Base-by-base conservation (phyloP, 64 coral and sea anemone species). In the Montipora efflorescens region DNA sequence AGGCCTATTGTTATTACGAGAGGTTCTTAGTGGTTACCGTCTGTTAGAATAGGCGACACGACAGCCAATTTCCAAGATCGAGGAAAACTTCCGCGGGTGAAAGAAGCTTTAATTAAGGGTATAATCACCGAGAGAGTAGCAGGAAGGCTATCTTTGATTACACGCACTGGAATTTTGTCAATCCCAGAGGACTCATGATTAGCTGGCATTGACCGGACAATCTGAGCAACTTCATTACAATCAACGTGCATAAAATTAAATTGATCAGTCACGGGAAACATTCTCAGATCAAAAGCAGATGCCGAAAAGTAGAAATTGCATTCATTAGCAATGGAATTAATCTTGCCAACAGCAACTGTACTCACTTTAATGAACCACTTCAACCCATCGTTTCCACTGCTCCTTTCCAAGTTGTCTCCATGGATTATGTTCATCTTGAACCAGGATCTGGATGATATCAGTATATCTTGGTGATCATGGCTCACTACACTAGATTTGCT, bases 91-190 rank as follows among this genome's bases (percentile, higher is more conserved):
- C 81, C 81, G 2, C 76, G 44, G 18, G 55, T 50, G 28, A 90
- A 94, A 25, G 93, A 94, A 59, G 43, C 62, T 50, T 90, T 94
- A 9, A 94, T 89, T 48, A 87, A 57, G 10, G 50, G 46, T 84
- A 72, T 94, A 36, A 94, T 70, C 62, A 81, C 66, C 6, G 46
- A 87, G 36, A 94, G 79, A 53, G 59, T 89, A 48, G 81, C 22
- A 50, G 84, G 85, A 67, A 94, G 67, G 84, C 70, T 84, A 75
- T 88, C 84, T 62, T 87, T 85, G 16, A 93, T 72, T 22, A 78
- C 83, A 23, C 70, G 52, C 47, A 84, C 92, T 48, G 84, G 57
- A 44, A 57, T 57, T 6, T 3, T 57, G 53, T 57, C 53, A 11
- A 57, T 57, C 53, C 4, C 53, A 11, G 53, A 19, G 14, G n/a